These are phyloP conservation scores for Ephydatia muelleri DNA, from an alignment of 37 sponge, comb jelly and placozoan genomes.

Conservation along the genomic window DNA sequence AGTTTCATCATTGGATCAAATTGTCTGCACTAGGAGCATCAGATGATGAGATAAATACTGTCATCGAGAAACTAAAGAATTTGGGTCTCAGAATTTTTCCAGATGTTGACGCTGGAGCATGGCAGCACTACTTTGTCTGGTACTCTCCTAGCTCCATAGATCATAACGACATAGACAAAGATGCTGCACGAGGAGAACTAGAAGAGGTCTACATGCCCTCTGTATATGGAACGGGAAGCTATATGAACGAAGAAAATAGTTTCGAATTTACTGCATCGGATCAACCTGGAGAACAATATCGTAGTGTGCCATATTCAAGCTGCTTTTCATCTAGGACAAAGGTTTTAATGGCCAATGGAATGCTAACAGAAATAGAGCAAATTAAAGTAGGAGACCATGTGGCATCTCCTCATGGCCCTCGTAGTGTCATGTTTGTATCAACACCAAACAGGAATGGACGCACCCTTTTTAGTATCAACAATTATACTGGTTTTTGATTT, in stretches of 20 bases:
- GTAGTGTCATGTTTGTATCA: not conserved
- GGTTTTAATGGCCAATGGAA: not conserved
- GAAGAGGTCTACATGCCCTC: not conserved
- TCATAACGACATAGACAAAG: not conserved
- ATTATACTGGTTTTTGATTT: not conserved
- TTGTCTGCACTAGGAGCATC: not conserved
- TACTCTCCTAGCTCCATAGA: not conserved
- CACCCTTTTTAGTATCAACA: not conserved
- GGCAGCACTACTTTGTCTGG: not conserved
- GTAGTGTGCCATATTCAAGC: not conserved
- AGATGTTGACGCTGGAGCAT: not conserved
- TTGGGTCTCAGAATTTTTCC: not conserved
- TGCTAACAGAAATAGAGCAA: not conserved
- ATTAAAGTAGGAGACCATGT: not conserved
- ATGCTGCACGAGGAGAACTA: not conserved
- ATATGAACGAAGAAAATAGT: conserved; percentile 10
- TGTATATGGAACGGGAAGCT: not conserved
- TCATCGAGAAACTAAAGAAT: not conserved
- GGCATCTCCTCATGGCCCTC: not conserved
- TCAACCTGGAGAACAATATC: not conserved
- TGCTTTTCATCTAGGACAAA: not conserved
- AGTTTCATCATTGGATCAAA: conserved; percentile 6
- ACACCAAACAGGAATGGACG: not conserved
- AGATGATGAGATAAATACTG: not conserved
- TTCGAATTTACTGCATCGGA: not conserved